A percentile compares a stretch with the other conserved stretches of the same genome.
Evolutionary conservation across 2,113 vertebrate genomes (phyloP).

Genomic region (Cyprinodon brontotheroides): DNA sequence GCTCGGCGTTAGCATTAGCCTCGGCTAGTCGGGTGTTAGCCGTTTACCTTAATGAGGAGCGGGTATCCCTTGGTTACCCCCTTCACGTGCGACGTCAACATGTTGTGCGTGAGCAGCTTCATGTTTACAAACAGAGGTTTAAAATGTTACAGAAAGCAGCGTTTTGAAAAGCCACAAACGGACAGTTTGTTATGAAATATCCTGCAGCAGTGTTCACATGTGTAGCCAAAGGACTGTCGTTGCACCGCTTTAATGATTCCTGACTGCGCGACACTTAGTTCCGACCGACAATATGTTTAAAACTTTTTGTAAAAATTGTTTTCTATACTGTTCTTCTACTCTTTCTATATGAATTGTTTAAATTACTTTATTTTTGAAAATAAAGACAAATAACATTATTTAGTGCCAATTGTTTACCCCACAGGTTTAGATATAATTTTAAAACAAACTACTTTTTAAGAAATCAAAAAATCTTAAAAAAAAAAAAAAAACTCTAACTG

Average conservation of each 20-base stretch:
- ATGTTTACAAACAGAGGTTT: constrained; percentile 59
- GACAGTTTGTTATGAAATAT: rapidly evolving
- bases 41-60: constrained; percentile 86
- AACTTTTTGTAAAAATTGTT: background rate
- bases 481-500: too few relatives aligned
- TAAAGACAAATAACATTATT: too few relatives aligned
- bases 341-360: background rate
- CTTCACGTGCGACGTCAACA: constrained; percentile 90
- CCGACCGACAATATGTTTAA: background rate
- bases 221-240: constrained; percentile 44
- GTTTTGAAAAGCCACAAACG: rapidly evolving
- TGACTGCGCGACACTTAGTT: background rate
- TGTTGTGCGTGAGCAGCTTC: constrained; percentile 89
- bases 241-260: constrained; percentile 23
- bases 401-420: too few relatives aligned
- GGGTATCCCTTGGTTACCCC: constrained; percentile 88
- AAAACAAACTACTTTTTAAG: too few relatives aligned
- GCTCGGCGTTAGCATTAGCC: constrained; percentile 22
- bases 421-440: too few relatives aligned
- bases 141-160: background rate
- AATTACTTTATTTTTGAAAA: background rate
- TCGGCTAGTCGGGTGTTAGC: background rate
- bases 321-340: too few relatives aligned
- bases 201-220: constrained; percentile 36
- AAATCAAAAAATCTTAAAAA: too few relatives aligned